Conservation (phyloP, 2,797 vertebrate species). For the Uromys caudimaculatus region DNA sequence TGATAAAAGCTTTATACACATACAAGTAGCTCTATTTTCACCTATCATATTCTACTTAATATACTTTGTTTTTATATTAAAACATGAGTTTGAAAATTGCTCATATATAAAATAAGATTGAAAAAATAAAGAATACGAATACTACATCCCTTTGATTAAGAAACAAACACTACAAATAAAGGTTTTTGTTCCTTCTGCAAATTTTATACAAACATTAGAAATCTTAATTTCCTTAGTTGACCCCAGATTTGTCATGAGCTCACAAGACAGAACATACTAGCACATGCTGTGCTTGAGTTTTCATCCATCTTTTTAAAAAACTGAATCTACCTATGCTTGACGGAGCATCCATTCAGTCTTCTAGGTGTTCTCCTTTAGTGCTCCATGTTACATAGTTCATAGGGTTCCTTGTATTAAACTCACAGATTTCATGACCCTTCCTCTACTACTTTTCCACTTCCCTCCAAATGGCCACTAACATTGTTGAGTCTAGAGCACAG, state of each 20-base stretch:
- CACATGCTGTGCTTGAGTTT: neutral
- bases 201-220: neutral
- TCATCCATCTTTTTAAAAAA: neutral
- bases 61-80: neutral
- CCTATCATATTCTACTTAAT: slow-evolving; percentile 9
- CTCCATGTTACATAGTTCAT: neutral
- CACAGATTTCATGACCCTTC: neutral
- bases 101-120: neutral
- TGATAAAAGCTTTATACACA: neutral
- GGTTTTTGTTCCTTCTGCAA: neutral
- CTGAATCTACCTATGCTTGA: neutral
- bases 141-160: neutral
- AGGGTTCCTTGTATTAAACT: neutral
- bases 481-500: neutral
- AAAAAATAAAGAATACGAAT: neutral
- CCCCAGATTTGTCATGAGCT: neutral
- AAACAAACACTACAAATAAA: slow-evolving; percentile 13
- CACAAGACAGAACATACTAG: neutral
- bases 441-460: neutral
- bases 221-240: neutral
- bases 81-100: neutral
- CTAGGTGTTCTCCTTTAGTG: neutral
- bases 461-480: neutral
- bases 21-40: neutral
- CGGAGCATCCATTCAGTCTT: neutral